Conservation (phyloP, 2,113 vertebrate genomes). For the Nothobranchius kuhntae region DNA sequence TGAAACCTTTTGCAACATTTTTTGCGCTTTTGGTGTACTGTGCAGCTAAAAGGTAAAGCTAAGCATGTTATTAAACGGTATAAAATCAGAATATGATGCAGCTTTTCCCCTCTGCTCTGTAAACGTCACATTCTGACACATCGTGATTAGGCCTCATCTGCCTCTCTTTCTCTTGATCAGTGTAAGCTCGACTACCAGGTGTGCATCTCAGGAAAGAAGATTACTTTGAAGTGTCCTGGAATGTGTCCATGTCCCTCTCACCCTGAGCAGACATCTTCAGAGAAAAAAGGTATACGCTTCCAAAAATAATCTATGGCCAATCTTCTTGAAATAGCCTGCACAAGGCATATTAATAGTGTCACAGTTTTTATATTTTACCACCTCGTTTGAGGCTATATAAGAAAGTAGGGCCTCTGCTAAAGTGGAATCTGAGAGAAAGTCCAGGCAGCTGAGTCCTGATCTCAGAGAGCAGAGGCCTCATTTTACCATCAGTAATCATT, state of each 20-base stretch:
- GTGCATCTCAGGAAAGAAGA: slow-evolving; percentile 91
- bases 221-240: slow-evolving; percentile 88
- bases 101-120: neutral
- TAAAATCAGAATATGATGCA: no score
- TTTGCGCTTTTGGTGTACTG: no score
- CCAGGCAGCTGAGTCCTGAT: slow-evolving; percentile 14
- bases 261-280: slow-evolving; percentile 72
- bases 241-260: slow-evolving; percentile 88
- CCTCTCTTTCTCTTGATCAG: slow-evolving; percentile 69
- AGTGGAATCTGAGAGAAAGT: slow-evolving; percentile 6
- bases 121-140: neutral
- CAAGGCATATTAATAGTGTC: neutral
- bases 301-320: slow-evolving; percentile 10
- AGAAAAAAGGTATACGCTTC: slow-evolving; percentile 85
- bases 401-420: slow-evolving; percentile 12
- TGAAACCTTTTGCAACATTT: no score
- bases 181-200: slow-evolving; percentile 97
- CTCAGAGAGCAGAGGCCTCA: slow-evolving; percentile 13
- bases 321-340: neutral
- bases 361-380: neutral
- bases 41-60: no score
- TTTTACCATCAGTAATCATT: slow-evolving; percentile 39
- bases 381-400: no score
- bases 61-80: no score
- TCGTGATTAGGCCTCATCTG: slow-evolving; percentile 31